Evolutionary conservation across 53 echinoderm and acorn worm species (phyloP), one percentile per base, ranked within the genome.

Genomic region (Stichopus horrens): DNA sequence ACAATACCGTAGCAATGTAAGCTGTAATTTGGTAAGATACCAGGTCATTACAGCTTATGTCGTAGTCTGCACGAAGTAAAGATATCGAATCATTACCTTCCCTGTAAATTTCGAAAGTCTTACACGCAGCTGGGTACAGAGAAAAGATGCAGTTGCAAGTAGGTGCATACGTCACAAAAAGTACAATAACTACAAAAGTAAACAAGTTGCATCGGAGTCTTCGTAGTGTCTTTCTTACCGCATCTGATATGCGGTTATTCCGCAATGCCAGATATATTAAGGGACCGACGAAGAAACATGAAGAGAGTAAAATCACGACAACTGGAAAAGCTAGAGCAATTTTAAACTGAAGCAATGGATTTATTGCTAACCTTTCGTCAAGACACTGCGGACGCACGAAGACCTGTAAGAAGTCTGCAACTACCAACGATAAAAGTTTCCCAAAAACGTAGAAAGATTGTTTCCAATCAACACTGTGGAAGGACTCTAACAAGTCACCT

Each of bases 121-220:
- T 4, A 11, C 83, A 83, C 19, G 83, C 83, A 10, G 22, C n/a
- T 7, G 83, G 83, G 59, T 63, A 85, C 10, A 85, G 5, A 7
- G 23, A 65, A 18, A 85, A 85, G 37, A 85, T 85, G 52, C 66
- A 58, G 21, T 63, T 59, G 66, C 85, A 85, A 58, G 71, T 85
- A 6, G 85, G 85, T 52, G 85, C 23, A 7, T 85, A 85, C 8
- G 85, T 85, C 23, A 85, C 85, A 65, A 85, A 85, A 5, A 85
- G 23, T 5, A 83, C 5, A 5, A 83, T n/a, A 58, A 83, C 7
- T 6, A 58, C 23, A 7, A 21, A 58, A 5, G 58, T 22, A 20
- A 21, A 83, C 23, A 83, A 7, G 9, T 83, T 83, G 4, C 59
- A 83, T 19, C n/a, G 18, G 19, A 18, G 9, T 7, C 4, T 4